A percentile compares a stretch with the other conserved stretches of the same genome.
phyloP scores from a whole-genome alignment of 2,797 vertebrate species.

The Emys orbicularis region DNA sequence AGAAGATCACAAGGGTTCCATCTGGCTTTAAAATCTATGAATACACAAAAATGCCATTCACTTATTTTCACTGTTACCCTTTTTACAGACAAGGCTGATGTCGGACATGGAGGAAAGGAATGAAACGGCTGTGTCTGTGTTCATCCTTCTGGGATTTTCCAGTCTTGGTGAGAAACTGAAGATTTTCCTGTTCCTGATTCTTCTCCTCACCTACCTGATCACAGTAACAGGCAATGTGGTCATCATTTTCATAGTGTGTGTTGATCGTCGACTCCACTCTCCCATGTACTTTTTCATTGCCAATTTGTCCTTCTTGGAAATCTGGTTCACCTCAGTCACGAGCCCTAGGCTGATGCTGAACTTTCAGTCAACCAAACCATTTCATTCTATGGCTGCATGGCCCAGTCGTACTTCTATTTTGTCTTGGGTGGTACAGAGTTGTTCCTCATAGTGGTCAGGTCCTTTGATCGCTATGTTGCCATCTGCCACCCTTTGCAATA shows the following conservation, averaged over 20 bases:
- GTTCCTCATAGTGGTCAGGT: background rate
- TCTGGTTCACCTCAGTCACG: background rate
- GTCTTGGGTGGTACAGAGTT: background rate
- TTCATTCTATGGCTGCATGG: background rate
- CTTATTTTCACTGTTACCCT: too few species aligned
- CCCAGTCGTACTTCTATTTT: background rate
- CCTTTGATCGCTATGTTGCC: background rate
- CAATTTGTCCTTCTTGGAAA: background rate
- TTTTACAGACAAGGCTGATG: too few species aligned
- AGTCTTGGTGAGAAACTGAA: background rate
- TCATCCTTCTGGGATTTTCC: background rate
- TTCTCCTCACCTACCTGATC: background rate
- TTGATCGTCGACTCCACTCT: background rate
- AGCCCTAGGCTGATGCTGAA: background rate
- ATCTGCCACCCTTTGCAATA: conserved; percentile 19
- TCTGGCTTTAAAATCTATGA: too few species aligned
- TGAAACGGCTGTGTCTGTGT: background rate
- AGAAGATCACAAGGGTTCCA: too few species aligned
- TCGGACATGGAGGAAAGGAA: background rate
- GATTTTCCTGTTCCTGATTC: background rate
- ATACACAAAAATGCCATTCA: too few species aligned
- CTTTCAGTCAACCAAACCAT: background rate
- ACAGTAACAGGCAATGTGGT: background rate
- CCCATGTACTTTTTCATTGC: background rate
- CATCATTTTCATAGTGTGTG: background rate